Base-by-base conservation (phyloP, 2,113 vertebrate species). In the Ploceus nigricollis region DNA sequence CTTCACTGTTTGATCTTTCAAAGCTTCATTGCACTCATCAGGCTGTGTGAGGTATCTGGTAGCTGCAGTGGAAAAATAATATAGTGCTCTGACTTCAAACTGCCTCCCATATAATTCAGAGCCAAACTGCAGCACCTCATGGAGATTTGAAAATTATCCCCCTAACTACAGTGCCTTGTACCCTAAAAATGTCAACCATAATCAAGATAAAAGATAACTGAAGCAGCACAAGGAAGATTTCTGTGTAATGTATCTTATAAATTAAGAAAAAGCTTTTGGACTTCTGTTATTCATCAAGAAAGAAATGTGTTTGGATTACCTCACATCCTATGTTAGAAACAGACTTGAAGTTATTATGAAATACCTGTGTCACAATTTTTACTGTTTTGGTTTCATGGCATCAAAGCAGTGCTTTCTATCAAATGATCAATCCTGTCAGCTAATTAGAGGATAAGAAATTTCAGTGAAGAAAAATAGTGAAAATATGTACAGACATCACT, bases 151-250 rank as follows among this genome's bases (percentile, higher is more conserved):
- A 96, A 96, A 94, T 89, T 60, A 81, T 30, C 47, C 51, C 93
- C 42, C 89, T 85, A 79, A 82, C 60, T 56, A 73, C 90, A 73
- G 63, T 64, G 73, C 23, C 78, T 86, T 65, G 57, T 64, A 77
- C 81, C 94, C 95, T 94, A 94, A 83, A 96, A 96, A 95, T 0
- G 63, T 93, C 93, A 96, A 44, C 51, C 85, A 64, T 85, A 93
- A 91, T 93, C 90, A 79, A 91, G 78, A 95, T 47, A 88, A 94
- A 95, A 89, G 64, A 56, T 71, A 90, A 89, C 90, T 51, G 25
- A 90, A 82, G 69, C 51, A 57, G 44, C 45, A 63, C 48, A 48
- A n/a, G 57, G 64, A 89, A 92, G 82, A 86, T 53, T 60, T 73
- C 89, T 82, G 47, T 78, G 70, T 82, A 91, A 86, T 13, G 42